phyloP scores from a whole-genome alignment of 1,140 invertebrate genomes.

The Archegozetes longisetosus region DNA sequence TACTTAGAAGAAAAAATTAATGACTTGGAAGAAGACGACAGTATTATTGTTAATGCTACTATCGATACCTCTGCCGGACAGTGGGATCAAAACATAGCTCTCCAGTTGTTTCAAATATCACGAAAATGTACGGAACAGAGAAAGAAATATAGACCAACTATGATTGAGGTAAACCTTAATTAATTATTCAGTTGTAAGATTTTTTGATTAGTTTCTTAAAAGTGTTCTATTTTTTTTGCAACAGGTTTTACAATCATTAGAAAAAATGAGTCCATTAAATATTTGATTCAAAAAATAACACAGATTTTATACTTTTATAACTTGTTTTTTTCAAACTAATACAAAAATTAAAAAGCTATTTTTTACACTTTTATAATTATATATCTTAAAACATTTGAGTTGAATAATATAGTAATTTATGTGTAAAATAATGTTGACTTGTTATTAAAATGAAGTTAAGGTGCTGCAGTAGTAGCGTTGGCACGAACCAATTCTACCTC shows the following conservation, averaged over 20 bases:
- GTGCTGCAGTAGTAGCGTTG: not conserved
- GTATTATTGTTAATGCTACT: not conserved
- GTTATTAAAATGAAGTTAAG: too few species aligned
- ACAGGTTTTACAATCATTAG: not conserved
- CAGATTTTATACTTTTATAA: too few species aligned
- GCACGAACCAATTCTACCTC: not conserved
- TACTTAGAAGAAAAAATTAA: slow-evolving; percentile 15
- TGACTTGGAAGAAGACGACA: slow-evolving; percentile 18
- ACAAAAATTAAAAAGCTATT: too few species aligned
- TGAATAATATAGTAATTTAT: too few species aligned
- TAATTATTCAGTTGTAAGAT: too few species aligned
- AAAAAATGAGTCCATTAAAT: not conserved
- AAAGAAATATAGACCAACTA: slow-evolving; percentile 24
- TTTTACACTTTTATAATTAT: too few species aligned
- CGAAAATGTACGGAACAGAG: slow-evolving; percentile 20
- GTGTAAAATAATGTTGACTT: too few species aligned
- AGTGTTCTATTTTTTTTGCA: too few species aligned
- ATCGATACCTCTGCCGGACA: not conserved
- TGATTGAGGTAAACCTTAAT: slow-evolving; percentile 22
- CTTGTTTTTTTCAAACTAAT: too few species aligned
- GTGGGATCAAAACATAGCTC: slow-evolving; percentile 18
- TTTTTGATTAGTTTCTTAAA: too few species aligned
- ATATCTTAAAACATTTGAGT: too few species aligned
- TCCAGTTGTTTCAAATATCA: slow-evolving; percentile 19
- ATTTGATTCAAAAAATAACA: too few species aligned